Conservation (phyloP, 2,113 vertebrate genomes). For the Phodopus roborovskii region DNA sequence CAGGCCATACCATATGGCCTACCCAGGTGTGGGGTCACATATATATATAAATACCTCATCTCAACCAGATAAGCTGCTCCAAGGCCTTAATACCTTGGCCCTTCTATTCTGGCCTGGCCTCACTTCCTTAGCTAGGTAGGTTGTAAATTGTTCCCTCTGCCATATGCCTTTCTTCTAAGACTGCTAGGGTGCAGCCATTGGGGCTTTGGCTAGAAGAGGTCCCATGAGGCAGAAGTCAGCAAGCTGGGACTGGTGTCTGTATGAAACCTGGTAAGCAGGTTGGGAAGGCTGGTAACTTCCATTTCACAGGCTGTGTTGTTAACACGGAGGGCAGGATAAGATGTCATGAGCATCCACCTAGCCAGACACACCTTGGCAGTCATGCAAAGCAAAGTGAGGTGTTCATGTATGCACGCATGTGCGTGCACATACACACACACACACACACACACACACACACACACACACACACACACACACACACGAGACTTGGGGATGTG, state of each 20-base stretch:
- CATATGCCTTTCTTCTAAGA: not conserved
- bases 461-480: not conserved
- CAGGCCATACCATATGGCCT: not conserved
- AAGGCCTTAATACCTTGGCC: not conserved
- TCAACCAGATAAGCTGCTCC: not conserved
- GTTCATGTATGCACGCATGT: too few species aligned
- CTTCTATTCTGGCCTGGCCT: not conserved
- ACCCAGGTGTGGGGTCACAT: not conserved
- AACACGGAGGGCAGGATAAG: not conserved
- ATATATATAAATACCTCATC: too few species aligned
- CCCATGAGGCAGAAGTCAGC: not conserved
- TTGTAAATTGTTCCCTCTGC: not conserved
- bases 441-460: fast-evolving
- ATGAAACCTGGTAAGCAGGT: not conserved
- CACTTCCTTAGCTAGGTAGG: not conserved
- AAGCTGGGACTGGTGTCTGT: not conserved
- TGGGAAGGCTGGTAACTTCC: not conserved
- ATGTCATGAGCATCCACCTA: too few species aligned
- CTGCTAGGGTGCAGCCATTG: not conserved
- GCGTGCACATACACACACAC: not conserved
- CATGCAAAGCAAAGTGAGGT: not conserved
- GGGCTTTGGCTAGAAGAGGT: not conserved
- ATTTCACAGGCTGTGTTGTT: not conserved
- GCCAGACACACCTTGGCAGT: not conserved
- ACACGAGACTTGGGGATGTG: not conserved